phyloP scores from a whole-genome alignment of 2,113 vertebrate genomes.

The Corythornis vintsioides region DNA sequence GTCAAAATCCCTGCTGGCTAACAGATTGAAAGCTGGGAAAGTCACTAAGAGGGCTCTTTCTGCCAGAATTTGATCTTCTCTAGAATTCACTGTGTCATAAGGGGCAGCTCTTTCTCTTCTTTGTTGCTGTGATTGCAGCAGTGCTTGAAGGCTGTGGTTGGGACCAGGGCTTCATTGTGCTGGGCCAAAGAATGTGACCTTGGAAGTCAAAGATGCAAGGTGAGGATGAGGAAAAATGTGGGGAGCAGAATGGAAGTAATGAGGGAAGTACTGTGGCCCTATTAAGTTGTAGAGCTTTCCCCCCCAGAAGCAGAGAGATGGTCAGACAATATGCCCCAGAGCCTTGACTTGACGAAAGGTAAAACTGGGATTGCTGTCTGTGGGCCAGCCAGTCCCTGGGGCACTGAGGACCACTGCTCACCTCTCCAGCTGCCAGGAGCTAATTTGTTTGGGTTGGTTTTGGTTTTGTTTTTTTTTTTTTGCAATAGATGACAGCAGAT shows the following conservation, averaged over 20 bases:
- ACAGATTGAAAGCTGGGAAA: not conserved
- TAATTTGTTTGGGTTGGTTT: too few species aligned
- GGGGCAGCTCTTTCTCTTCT: not conserved
- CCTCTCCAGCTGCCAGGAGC: not conserved
- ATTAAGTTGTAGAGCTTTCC: not conserved
- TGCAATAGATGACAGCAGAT: not conserved
- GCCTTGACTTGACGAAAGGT: not conserved
- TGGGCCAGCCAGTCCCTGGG: not conserved
- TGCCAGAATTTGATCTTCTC: not conserved
- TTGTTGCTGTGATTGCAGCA: not conserved
- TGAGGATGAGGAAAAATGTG: not conserved
- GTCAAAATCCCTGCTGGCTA: slow-evolving; percentile 46
- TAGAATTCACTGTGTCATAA: not conserved
- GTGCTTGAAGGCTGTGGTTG: not conserved
- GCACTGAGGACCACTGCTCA: not conserved
- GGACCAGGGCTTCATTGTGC: not conserved
- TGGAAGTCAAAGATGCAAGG: not conserved
- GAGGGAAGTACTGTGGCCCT: not conserved
- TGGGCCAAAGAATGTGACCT: not conserved
- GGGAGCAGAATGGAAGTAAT: not conserved
- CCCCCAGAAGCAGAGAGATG: not conserved
- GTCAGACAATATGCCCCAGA: not conserved
- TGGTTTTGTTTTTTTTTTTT: not conserved
- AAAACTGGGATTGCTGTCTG: not conserved
- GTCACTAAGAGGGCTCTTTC: not conserved